Percentiles rank a stretch among this genome's conserved stretches.
These are phyloP conservation scores for Eulemur rubriventer DNA, from an alignment of 2,797 vertebrate species.

Conservation along the genomic window DNA sequence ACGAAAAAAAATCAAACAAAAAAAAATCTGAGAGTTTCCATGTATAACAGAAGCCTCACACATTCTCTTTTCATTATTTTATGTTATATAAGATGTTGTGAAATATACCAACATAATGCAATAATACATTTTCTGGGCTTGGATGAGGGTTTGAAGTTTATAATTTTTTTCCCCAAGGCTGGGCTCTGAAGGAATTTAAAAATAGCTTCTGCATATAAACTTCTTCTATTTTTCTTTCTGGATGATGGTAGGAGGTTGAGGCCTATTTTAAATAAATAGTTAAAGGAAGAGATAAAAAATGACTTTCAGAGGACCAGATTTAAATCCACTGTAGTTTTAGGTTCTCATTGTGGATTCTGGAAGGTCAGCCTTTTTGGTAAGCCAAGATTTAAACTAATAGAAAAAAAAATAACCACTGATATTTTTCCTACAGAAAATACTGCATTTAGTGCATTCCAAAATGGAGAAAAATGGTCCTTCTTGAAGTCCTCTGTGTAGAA, in stretches of 20 bases:
- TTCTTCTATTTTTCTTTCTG: not conserved
- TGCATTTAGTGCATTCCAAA: slow-evolving; percentile 13
- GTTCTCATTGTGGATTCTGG: not conserved
- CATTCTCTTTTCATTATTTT: not conserved
- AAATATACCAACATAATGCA: not conserved
- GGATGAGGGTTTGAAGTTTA: rapidly evolving
- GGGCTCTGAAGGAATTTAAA: not conserved
- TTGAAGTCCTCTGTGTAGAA: not conserved
- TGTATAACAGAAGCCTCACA: not conserved
- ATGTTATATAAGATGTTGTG: not conserved
- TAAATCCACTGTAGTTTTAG: not conserved
- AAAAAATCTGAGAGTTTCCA: not conserved
- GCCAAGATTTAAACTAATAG: not conserved
- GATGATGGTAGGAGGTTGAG: not conserved
- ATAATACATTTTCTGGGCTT: not conserved
- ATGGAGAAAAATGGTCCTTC: not conserved
- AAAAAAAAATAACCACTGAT: not conserved
- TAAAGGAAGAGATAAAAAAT: not conserved
- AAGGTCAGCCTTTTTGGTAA: not conserved
- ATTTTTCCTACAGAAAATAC: not conserved
- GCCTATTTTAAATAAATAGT: not conserved
- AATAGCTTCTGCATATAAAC: not conserved
- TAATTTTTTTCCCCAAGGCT: no score
- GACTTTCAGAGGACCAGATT: no score
- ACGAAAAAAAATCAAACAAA: not conserved